These are phyloP conservation scores for Ctenodactylus gundi DNA, from an alignment of 2,113 vertebrate genomes.

Conservation along the genomic window DNA sequence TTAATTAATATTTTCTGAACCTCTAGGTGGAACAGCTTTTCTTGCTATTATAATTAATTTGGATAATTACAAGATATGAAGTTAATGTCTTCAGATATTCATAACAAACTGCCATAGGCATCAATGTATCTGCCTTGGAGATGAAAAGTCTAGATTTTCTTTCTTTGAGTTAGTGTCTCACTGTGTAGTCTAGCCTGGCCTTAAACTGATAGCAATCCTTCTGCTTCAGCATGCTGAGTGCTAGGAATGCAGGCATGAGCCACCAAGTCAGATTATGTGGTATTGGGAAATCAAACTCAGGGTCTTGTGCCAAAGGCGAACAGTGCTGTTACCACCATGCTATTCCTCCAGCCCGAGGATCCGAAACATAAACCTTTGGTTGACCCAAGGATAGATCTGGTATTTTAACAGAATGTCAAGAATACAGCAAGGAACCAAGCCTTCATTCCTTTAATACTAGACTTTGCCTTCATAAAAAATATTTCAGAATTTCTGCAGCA, in stretches of 20 bases:
- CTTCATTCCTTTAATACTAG: constrained; percentile 52
- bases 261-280: no score
- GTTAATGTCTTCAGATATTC: not conserved
- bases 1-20: constrained; percentile 9
- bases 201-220: no score
- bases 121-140: not conserved
- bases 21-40: not conserved
- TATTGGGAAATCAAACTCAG: no score
- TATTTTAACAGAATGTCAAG: constrained; percentile 52
- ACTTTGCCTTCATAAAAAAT: constrained; percentile 33
- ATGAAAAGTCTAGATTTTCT: no score
- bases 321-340: no score
- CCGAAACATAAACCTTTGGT: not conserved
- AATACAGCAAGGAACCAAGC: not conserved
- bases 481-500: constrained; percentile 1
- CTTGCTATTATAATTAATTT: constrained; percentile 37
- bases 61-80: not conserved
- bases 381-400: not conserved
- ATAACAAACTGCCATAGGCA: not conserved
- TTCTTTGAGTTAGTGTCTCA: no score
- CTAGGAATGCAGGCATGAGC: no score
- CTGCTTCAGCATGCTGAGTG: no score
- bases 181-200: no score
- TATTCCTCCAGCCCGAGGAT: no score
- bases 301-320: no score